A percentile compares a stretch with the other conserved stretches of the same genome.
These are phyloP conservation scores for Embiotoca jacksoni DNA, from an alignment of 2,113 vertebrate species.

Conservation along the genomic window DNA sequence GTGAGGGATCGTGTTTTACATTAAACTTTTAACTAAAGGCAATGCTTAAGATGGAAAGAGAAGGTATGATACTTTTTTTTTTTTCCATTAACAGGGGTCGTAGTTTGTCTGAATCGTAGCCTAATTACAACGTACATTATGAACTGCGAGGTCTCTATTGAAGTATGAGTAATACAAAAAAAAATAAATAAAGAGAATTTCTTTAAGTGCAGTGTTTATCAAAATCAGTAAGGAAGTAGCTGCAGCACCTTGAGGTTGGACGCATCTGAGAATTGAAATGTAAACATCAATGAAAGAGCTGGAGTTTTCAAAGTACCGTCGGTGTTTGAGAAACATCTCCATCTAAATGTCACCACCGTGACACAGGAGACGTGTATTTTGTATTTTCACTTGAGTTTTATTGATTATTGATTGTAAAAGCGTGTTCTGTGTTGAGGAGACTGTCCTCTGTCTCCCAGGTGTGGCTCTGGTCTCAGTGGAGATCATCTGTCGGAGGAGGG, in stretches of 20 bases:
- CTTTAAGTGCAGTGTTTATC: no score
- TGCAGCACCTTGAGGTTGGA: no score
- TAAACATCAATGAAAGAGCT: background rate
- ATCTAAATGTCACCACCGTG: background rate
- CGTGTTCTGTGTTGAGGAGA: background rate
- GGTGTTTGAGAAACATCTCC: background rate
- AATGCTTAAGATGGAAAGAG: background rate
- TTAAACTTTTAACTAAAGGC: background rate
- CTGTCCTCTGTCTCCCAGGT: slow-evolving; percentile 80
- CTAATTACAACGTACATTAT: no score
- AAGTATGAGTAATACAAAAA: no score
- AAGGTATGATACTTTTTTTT: no score
- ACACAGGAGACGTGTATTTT: background rate
- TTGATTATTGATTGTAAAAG: background rate
- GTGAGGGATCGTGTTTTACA: slow-evolving; percentile 76
- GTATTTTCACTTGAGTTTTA: background rate
- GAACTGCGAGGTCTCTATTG: no score
- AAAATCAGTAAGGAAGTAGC: no score
- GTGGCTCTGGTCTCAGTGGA: slow-evolving; percentile 96
- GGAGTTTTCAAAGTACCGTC: background rate
- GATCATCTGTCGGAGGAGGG: slow-evolving; percentile 91
- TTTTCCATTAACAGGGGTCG: no score
- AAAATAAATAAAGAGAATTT: no score
- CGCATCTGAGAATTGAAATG: no score
- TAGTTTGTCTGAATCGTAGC: no score